phyloP scores from a whole-genome alignment of 2,888 invertebrate species.

The Sphinx pinastri region DNA sequence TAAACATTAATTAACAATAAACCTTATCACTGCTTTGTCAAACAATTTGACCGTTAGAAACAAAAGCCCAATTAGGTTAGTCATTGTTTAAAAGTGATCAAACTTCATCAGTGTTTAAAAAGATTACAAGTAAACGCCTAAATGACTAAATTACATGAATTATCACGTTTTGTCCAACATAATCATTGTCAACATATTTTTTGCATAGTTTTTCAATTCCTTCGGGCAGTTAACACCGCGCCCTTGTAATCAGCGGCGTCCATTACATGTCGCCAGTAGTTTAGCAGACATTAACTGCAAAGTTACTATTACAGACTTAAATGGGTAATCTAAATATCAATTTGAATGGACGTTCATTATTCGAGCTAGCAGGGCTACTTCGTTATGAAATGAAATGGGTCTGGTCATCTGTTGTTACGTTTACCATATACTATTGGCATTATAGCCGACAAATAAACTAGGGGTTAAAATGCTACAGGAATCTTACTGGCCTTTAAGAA shows the following conservation, averaged over 20 bases:
- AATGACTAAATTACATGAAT: not conserved
- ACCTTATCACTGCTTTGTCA: no score
- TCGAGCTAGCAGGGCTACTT: not conserved
- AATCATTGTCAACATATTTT: not conserved
- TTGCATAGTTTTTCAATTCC: slow-evolving; percentile 10
- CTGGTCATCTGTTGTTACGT: not conserved
- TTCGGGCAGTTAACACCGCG: not conserved
- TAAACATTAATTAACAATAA: no score
- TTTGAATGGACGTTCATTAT: slow-evolving; percentile 23
- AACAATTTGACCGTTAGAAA: no score
- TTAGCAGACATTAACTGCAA: slow-evolving; percentile 5
- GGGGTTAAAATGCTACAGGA: no score
- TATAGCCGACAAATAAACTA: no score
- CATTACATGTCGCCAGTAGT: not conserved
- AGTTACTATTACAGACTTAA: slow-evolving; percentile 12
- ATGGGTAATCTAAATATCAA: slow-evolving; percentile 24
- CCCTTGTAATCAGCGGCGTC: slow-evolving; percentile 4
- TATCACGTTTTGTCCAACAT: not conserved
- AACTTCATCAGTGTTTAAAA: no score
- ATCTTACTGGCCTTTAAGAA: no score
- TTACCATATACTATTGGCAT: no score
- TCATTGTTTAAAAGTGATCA: no score
- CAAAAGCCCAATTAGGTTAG: no score
- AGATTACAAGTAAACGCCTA: no score
- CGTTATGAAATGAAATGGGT: not conserved